phyloP scores from a whole-genome alignment of 2,888 invertebrate genomes.

The Sarcophaga subvicina region DNA sequence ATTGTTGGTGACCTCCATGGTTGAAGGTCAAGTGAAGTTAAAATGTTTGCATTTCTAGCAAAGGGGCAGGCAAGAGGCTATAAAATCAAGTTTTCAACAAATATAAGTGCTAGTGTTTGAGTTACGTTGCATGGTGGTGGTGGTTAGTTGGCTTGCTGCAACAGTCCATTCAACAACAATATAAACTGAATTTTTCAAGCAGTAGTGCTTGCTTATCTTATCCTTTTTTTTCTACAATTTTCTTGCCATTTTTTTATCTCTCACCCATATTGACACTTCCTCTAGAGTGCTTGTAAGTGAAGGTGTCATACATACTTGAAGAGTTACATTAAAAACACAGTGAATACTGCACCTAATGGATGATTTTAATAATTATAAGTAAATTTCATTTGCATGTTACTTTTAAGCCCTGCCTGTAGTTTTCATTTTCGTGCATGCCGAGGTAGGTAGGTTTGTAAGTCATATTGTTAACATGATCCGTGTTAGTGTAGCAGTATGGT shows the following conservation, averaged over 20 bases:
- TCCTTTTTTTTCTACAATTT: background rate
- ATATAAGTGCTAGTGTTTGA: background rate
- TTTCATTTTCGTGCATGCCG: too few species aligned
- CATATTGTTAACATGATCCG: too few species aligned
- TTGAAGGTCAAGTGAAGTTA: conserved; percentile 62
- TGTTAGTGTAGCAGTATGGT: background rate
- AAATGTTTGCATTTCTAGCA: conserved; percentile 50
- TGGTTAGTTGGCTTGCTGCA: background rate
- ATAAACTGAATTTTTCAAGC: background rate
- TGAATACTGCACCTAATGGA: too few species aligned
- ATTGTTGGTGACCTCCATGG: conserved; percentile 66
- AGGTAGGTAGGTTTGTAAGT: too few species aligned
- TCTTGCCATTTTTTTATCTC: background rate
- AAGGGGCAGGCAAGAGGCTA: background rate
- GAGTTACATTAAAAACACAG: background rate
- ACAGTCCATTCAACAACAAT: background rate
- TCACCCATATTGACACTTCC: conserved; percentile 51
- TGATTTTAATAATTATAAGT: too few species aligned
- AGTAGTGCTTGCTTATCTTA: background rate
- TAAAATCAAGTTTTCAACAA: conserved; percentile 20
- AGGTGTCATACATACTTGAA: conserved; percentile 28
- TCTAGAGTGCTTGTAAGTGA: conserved; percentile 32
- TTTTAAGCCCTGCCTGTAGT: too few species aligned
- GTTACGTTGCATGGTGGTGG: background rate
- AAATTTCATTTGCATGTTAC: too few species aligned